Evolutionary conservation across 2,797 vertebrate species (phyloP), one percentile per base, ranked within the genome.

Genomic region (Eutrigla gurnardus): DNA sequence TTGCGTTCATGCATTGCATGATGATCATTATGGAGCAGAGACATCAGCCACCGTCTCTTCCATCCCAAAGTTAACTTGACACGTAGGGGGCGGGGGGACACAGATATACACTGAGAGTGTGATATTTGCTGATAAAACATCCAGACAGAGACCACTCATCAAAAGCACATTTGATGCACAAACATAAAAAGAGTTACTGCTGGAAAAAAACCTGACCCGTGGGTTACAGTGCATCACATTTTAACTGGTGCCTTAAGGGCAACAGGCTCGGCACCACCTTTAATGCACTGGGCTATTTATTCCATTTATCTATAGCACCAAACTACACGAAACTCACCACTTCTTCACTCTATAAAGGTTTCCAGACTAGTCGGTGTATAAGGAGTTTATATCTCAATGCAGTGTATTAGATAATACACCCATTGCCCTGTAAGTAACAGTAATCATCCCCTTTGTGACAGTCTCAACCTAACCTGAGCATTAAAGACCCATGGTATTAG

Each of bases 401-500:
- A 5, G 9, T 0, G 18, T 39, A 36, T 39, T 3, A 6, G 4
- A 25, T 25, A 40, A 35, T 35, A 50, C 6, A 58, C 45, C 18
- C 15, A 13, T 35, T 4, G 12, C 64, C 58, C 52, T 2, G 1
- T 50, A 36, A 40, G 42, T 58, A 36, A 25, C 25, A 25, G 25
- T 25, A 15, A 32, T 11, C 75, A 33, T 71, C 77, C 46, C 54
- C 70, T 65, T 61, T 52, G 66, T 55, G 70, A 55, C 57, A 4
- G 40, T 43, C 74, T 53, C 49, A 25, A 53, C 60, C 57, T 15
- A 33, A 45, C 7, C n/a, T 33, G 37, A 43, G 37, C 67, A 75
- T 65, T 65, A 42, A 7, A n/a, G 65, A 25, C 65, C 40, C 14
- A 58, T 35, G 8, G 65, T 4, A 33, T 75, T 37, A 64, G 66